These are phyloP conservation scores for Solea solea DNA, from an alignment of 2,113 vertebrate genomes.

Conservation along the genomic window DNA sequence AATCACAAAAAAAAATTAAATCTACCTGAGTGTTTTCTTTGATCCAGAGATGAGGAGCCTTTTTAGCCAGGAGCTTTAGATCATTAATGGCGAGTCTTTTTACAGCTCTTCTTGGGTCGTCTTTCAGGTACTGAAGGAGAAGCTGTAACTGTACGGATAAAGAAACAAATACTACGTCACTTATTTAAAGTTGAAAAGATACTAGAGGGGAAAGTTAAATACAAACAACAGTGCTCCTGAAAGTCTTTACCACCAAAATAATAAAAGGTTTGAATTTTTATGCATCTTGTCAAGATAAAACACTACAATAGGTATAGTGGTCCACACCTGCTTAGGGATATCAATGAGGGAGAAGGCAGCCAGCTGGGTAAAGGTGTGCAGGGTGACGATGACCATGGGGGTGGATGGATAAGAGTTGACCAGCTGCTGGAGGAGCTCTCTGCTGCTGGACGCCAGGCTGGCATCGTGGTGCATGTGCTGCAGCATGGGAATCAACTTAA, in stretches of 20 bases:
- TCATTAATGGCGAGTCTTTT: constrained; percentile 94
- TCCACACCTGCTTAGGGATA: constrained; percentile 93
- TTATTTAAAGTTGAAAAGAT: neutral
- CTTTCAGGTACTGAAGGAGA: constrained; percentile 93
- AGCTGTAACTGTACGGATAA: constrained; percentile 86
- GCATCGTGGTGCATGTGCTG: constrained; percentile 99
- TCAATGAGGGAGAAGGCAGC: constrained; percentile 94
- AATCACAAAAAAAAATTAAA: neutral
- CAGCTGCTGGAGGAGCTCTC: constrained; percentile 93
- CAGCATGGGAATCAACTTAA: constrained; percentile 95
- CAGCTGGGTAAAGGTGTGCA: constrained; percentile 97
- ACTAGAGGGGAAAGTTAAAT: neutral
- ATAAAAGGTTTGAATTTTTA: too few relatives aligned
- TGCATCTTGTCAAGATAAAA: neutral
- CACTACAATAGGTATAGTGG: neutral
- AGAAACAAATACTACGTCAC: neutral
- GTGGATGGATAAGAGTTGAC: constrained; percentile 95
- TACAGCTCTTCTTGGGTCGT: constrained; percentile 93
- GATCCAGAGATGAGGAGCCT: constrained; percentile 96
- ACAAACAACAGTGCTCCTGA: neutral
- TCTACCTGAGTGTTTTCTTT: constrained; percentile 93
- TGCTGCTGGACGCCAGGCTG: constrained; percentile 90
- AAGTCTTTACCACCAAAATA: neutral
- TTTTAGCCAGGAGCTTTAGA: constrained; percentile 92
- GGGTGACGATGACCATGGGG: constrained; percentile 93